Evolutionary conservation across 2,888 invertebrate species (phyloP), one percentile per base, ranked within the genome.

Genomic region (Philonicus albiceps): DNA sequence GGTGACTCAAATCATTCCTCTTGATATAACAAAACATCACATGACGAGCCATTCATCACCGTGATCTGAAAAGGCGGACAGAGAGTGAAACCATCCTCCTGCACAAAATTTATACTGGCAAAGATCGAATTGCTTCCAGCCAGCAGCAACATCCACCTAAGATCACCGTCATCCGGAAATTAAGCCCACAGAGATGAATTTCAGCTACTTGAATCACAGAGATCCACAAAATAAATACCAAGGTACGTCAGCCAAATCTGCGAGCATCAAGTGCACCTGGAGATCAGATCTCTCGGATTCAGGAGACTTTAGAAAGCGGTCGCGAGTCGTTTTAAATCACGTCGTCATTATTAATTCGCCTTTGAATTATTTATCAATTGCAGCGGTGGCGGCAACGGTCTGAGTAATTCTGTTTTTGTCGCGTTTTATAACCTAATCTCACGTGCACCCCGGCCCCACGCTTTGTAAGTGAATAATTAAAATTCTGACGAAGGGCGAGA

Each of bases 341-440:
- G 31, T 7, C 74, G n/a, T 37, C 31, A 34, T 74, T 74, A 74
- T 34, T 13, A 74, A n/a, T 74, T 74, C 74, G n/a, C 74, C 34
- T 19, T 74, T 74, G 74, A 30, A 74, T 74, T 74, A 74, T 74
- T 74, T 74, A 74, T 74, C 74, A 74, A 34, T 34, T 74, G 34
- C 64, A 34, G 74, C 11, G n/a, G 74, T 34, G 31, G 31, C 73
- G 73, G 31, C 31, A 2, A 11, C 73, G 8, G 13, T 34, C 74
- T 64, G 64, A 64, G 64, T 64, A 64, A 64, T 64, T 16, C 16
- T 53, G 64, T 64, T 64, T 64, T 27, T 11, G 11, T 64, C 22
- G 64, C 64, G 22, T 64, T 64, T 64, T 64, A 64, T 43, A 43
- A 16, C 19, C 8, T 19, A 64, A 64, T 74, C 74, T 74, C 31